phyloP scores from a whole-genome alignment of 2,113 vertebrate genomes.

The Thryonomys swinderianus region DNA sequence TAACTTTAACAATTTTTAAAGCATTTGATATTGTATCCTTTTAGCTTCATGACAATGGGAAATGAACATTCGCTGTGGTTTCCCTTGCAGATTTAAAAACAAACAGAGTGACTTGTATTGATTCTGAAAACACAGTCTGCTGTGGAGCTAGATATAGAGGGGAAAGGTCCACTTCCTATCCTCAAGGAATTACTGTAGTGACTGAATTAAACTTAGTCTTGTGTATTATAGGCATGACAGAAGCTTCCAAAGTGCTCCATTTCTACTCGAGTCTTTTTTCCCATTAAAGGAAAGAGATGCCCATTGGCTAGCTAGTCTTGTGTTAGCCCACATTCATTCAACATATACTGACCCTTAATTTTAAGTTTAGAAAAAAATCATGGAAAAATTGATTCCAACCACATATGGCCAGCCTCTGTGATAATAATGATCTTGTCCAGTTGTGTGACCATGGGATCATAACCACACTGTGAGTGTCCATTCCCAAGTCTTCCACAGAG shows the following conservation, averaged over 20 bases:
- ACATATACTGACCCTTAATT: conserved; percentile 41
- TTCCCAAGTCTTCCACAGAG: conserved; percentile 51
- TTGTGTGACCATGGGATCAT: conserved; percentile 4
- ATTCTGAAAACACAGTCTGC: background rate
- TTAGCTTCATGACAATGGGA: background rate
- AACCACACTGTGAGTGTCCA: conserved; percentile 44
- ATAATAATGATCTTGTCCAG: background rate
- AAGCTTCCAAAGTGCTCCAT: background rate
- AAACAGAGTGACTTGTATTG: background rate
- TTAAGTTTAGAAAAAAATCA: conserved; percentile 48
- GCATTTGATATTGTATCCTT: conserved; percentile 26
- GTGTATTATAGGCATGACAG: background rate
- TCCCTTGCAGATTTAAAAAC: background rate
- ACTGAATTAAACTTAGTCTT: background rate
- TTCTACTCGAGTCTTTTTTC: conserved; percentile 10
- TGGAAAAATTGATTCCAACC: conserved; percentile 64
- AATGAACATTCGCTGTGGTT: background rate
- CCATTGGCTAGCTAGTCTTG: conserved; percentile 30
- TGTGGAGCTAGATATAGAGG: background rate
- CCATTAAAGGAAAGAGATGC: conserved; percentile 16
- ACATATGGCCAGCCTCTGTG: conserved; percentile 5
- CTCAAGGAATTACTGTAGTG: background rate
- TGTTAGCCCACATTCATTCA: conserved; percentile 50
- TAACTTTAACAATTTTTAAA: background rate
- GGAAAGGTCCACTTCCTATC: background rate